Percentiles rank a stretch among this genome's conserved stretches.
Conservation (phyloP, 2,888 invertebrate genomes). For the Amiota communis region DNA sequence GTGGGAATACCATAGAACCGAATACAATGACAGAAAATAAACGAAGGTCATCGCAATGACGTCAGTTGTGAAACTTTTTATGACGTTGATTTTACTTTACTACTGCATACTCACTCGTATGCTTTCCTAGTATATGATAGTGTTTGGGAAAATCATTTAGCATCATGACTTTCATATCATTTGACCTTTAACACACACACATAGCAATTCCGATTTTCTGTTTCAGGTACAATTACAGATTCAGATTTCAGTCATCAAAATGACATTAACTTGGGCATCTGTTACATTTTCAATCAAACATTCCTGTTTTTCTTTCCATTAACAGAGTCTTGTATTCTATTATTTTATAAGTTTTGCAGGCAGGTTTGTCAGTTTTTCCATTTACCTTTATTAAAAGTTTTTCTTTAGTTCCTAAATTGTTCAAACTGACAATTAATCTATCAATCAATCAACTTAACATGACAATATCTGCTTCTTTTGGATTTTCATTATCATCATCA, state of each 20-base stretch:
- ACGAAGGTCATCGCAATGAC: constrained; percentile 1
- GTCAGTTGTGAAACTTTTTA: neutral
- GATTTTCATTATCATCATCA: too few relatives aligned
- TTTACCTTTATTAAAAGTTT: neutral
- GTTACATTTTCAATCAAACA: neutral
- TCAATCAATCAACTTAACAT: neutral
- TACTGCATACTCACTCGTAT: neutral
- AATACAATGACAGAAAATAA: neutral
- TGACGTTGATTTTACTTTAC: neutral
- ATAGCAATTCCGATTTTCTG: too few relatives aligned
- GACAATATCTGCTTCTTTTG: neutral
- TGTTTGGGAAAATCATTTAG: neutral
- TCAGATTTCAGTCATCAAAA: constrained; percentile 6
- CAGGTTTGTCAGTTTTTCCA: neutral
- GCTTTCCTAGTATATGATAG: neutral
- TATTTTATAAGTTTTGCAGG: neutral
- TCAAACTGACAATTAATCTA: constrained; percentile 3
- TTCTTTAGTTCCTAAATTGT: too few relatives aligned
- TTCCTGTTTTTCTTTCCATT: neutral
- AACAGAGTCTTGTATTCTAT: neutral
- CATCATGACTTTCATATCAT: neutral
- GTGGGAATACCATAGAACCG: neutral
- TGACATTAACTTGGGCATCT: constrained; percentile 6
- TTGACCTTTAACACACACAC: constrained; percentile 8
- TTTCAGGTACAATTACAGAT: neutral